A percentile compares a stretch with the other conserved stretches of the same genome.
Evolutionary conservation across 2,113 vertebrate genomes (phyloP).

Genomic region (Ondatra zibethicus): DNA sequence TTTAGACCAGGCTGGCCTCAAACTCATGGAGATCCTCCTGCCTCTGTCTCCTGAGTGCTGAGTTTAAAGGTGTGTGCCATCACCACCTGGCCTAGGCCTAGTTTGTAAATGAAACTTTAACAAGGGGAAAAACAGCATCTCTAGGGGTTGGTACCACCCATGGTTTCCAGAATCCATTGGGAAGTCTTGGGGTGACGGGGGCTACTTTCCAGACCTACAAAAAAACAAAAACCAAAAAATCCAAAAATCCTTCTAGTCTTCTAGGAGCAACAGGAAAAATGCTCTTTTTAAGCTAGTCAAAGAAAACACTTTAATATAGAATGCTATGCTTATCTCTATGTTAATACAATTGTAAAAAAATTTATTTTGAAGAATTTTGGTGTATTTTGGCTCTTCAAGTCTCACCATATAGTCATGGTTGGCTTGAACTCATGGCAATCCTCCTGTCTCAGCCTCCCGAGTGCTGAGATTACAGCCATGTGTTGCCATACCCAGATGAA

Average conservation of each 20-base stretch:
- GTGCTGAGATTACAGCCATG: not conserved
- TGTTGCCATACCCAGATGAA: not conserved
- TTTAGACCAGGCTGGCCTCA: not conserved
- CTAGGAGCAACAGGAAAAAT: not conserved
- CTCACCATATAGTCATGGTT: not conserved
- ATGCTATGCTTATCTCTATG: not conserved
- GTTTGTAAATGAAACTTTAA: not conserved
- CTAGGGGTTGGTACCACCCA: not conserved
- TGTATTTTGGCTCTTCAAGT: not conserved
- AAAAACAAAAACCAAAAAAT: not conserved
- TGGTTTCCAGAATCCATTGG: not conserved
- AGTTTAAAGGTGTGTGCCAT: not conserved
- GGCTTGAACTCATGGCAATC: not conserved
- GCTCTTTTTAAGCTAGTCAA: slow-evolving; percentile 3
- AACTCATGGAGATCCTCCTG: not conserved
- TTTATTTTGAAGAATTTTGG: not conserved
- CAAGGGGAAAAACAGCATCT: not conserved
- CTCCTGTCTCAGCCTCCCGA: not conserved
- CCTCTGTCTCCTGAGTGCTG: not conserved
- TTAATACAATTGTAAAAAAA: not conserved
- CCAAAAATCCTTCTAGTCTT: too few relatives aligned
- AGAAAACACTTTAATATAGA: not conserved
- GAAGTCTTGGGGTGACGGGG: not conserved
- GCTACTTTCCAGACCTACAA: not conserved
- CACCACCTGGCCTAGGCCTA: not conserved